Evolutionary conservation across 2,888 invertebrate genomes (phyloP), one percentile per base, ranked within the genome.

Genomic region (Erannis defoliaria): DNA sequence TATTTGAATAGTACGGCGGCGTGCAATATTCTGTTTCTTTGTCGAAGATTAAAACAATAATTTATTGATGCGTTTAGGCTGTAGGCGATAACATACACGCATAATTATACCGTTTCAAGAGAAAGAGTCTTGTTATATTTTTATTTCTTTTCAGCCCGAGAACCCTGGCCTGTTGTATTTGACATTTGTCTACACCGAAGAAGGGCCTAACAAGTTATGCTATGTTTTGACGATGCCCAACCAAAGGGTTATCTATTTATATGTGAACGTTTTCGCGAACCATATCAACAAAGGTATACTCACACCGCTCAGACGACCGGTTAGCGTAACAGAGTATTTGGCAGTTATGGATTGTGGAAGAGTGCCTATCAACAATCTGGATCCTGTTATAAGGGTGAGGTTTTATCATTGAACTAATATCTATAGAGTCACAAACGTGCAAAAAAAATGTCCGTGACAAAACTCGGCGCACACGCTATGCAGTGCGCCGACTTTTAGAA

Each of bases 361-460:
- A 76, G 92, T 92, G 18, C 90, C 91, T 31, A 92, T 93, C 12
- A 93, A 93, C 69, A 93, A 93, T 71, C 80, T 93, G 65, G 91
- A 93, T 79, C 89, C 91, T 2, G 91, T 92, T 26, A 88, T 92
- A 68, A 80, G 93, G 75, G 93, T 92, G 8, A 26, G 6, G 8
- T 2, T 26, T 26, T 26, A 26, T 26, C n/a, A n/a, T n/a, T n/a
- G n/a, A n/a, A n/a, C n/a, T n/a, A n/a, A n/a, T n/a, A n/a, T n/a
- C n/a, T n/a, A n/a, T n/a, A n/a, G n/a, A n/a, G n/a, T n/a, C n/a
- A n/a, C n/a, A n/a, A n/a, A n/a, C n/a, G n/a, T n/a, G n/a, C n/a
- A n/a, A n/a, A n/a, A n/a, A n/a, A n/a, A n/a, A n/a, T n/a, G n/a
- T n/a, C n/a, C n/a, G n/a, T n/a, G n/a, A n/a, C n/a, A n/a, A n/a